Conservation (phyloP, 2,113 vertebrate species). For the Manacus vitellinus region DNA sequence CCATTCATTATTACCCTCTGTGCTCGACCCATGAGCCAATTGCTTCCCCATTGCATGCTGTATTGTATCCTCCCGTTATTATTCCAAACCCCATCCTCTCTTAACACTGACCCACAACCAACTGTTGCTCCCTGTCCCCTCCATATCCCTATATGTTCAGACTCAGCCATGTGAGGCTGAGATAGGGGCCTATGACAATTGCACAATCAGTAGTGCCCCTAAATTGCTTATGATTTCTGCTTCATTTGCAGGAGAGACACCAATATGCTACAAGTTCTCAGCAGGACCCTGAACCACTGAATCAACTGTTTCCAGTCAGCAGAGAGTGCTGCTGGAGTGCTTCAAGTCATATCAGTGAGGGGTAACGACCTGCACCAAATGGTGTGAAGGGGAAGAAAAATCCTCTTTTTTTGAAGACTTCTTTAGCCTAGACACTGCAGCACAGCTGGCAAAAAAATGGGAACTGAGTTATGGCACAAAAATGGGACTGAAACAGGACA, state of each 20-base stretch:
- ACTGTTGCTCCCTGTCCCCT: not conserved
- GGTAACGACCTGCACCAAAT: rapidly evolving
- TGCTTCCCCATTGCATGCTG: not conserved
- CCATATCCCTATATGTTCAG: rapidly evolving
- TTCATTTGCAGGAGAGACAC: not conserved
- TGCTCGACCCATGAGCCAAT: not conserved
- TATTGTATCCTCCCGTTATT: not conserved
- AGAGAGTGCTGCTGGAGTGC: not conserved
- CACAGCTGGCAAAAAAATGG: not conserved
- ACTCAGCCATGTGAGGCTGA: not conserved
- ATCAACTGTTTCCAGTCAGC: not conserved
- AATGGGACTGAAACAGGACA: not conserved
- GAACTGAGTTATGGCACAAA: not conserved
- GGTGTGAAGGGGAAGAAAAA: not conserved
- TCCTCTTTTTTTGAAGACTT: not conserved
- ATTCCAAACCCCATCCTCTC: not conserved
- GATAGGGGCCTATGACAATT: rapidly evolving
- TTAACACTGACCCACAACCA: not conserved
- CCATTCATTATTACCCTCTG: not conserved
- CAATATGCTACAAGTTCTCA: not conserved
- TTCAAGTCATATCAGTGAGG: rapidly evolving
- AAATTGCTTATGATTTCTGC: not conserved
- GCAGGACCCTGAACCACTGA: not conserved
- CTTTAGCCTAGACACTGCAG: not conserved
- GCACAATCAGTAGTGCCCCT: not conserved